Conservation (phyloP, 2,888 invertebrate species). For the Ferdinandea cuprea region DNA sequence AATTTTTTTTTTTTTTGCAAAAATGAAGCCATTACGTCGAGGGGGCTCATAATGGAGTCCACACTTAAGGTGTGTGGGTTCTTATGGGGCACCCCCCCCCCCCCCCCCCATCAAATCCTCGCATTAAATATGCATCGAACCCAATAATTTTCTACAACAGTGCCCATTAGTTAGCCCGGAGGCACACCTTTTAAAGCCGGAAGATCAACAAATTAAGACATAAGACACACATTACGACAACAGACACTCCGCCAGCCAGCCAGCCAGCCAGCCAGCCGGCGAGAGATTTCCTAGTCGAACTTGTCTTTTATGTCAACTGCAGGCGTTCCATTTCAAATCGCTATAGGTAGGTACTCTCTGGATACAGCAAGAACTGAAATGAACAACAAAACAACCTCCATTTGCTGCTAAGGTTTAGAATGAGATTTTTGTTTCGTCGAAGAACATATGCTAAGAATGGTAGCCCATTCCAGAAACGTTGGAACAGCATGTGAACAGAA, state of each 20-base stretch:
- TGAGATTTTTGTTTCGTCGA: constrained; percentile 3
- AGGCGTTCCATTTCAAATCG: constrained; percentile 63
- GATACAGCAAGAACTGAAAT: not conserved
- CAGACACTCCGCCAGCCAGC: not conserved
- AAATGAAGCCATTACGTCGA: constrained; percentile 9
- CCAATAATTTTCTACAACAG: constrained; percentile 59
- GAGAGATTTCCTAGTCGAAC: not conserved
- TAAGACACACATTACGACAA: constrained; percentile 41
- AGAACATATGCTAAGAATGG: constrained; percentile 31
- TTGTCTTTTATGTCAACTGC: constrained; percentile 33
- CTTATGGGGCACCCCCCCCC: not conserved
- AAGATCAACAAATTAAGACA: constrained; percentile 74
- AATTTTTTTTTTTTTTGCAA: no score
- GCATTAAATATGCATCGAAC: constrained; percentile 62
- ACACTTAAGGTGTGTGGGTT: constrained; percentile 32
- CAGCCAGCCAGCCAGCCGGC: not conserved
- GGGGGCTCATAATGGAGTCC: not conserved
- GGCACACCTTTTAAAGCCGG: constrained; percentile 67
- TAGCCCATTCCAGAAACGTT: constrained; percentile 24
- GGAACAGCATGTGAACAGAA: constrained; percentile 51
- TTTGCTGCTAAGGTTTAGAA: constrained; percentile 39
- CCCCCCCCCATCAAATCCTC: constrained; percentile 8
- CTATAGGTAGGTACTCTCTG: not conserved
- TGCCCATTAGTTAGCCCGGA: constrained; percentile 57
- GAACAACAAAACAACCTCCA: constrained; percentile 1